Percentiles rank a stretch among this genome's conserved stretches.
Conservation (phyloP, 2,888 invertebrate species). For the Himalopsyche kuldschensis region DNA sequence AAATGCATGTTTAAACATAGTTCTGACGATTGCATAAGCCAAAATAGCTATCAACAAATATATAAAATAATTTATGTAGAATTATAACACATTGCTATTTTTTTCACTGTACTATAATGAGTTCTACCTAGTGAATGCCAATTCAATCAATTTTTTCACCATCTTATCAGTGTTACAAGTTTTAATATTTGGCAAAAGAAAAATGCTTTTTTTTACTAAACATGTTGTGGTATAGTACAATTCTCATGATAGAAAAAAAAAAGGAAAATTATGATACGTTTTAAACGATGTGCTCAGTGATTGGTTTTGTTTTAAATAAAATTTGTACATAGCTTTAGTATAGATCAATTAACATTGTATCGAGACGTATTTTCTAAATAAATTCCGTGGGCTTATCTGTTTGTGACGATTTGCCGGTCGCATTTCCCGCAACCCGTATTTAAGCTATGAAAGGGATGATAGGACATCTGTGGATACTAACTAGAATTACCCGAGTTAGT, state of each 20-base stretch:
- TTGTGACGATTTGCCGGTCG: background rate
- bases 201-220: background rate
- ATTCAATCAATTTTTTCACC: no score
- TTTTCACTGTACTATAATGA: no score
- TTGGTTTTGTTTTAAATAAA: background rate
- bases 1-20: no score
- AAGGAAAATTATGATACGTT: background rate
- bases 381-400: background rate
- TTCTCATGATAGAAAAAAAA: background rate
- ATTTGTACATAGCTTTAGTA: background rate
- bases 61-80: no score
- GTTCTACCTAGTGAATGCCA: no score
- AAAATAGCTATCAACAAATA: no score
- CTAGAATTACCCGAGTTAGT: background rate
- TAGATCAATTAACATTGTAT: background rate
- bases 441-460: background rate
- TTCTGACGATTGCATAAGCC: no score
- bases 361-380: background rate
- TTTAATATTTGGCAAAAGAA: background rate
- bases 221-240: no score
- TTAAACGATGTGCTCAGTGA: background rate
- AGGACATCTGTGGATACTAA: background rate
- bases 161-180: no score
- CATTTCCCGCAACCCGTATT: background rate
- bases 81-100: no score